Conservation (phyloP, 2,797 vertebrate species). For the Schizopygopsis malacanthus region DNA sequence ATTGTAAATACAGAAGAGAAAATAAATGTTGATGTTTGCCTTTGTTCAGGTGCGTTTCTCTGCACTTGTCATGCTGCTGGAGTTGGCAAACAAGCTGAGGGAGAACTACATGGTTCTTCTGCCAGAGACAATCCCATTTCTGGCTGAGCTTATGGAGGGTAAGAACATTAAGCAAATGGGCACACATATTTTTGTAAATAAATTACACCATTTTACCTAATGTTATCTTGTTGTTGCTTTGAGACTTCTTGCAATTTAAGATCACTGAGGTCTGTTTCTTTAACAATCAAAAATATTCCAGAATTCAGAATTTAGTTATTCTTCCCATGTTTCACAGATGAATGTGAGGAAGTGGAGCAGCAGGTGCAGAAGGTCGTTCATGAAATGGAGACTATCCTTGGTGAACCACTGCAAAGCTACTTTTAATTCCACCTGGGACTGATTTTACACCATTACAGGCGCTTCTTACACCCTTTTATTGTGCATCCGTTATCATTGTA, state of each 20-base stretch:
- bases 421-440: constrained; percentile 75
- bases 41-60: constrained; percentile 89
- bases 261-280: not conserved
- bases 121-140: constrained; percentile 94
- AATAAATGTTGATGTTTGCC: not conserved
- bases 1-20: not conserved
- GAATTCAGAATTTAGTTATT: not conserved
- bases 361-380: constrained; percentile 93
- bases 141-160: constrained; percentile 99
- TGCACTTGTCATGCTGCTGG: constrained; percentile 84
- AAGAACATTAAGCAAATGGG: constrained; percentile 58
- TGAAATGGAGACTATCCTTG: constrained; percentile 88
- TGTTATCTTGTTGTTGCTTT: not conserved
- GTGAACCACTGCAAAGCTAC: constrained; percentile 93
- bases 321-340: constrained; percentile 78
- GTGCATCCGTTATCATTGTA: not conserved
- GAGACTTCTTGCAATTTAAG: not conserved
- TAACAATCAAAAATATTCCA: too few relatives aligned
- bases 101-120: constrained; percentile 93
- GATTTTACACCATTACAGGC: not conserved
- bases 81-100: constrained; percentile 88
- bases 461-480: not conserved
- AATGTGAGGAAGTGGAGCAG: constrained; percentile 93
- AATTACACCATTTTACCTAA: not conserved
- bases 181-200: not conserved